These are phyloP conservation scores for Tetheella fluctuosa DNA, from an alignment of 2,888 invertebrate genomes.

Conservation along the genomic window DNA sequence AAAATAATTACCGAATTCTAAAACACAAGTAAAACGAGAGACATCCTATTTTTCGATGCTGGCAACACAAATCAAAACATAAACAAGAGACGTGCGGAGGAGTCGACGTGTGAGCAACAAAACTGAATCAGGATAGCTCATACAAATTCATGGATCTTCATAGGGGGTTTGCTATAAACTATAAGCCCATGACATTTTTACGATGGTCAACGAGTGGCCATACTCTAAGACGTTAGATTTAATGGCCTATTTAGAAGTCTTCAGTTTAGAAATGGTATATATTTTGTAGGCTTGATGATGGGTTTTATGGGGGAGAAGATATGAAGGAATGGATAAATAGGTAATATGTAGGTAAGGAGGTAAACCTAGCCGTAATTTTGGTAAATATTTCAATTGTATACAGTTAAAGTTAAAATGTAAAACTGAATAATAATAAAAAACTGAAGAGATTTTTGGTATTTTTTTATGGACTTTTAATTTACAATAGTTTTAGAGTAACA, in stretches of 20 bases:
- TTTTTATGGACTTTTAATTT: too few relatives aligned
- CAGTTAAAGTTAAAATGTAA: too few relatives aligned
- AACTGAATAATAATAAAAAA: too few relatives aligned
- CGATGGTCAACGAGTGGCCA: conserved; percentile 49
- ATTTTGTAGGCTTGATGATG: conserved; percentile 38
- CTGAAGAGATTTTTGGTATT: too few relatives aligned
- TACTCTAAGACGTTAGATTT: conserved; percentile 45
- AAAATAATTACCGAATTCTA: too few relatives aligned
- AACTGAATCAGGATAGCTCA: conserved; percentile 29
- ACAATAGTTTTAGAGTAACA: background rate
- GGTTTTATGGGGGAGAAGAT: background rate
- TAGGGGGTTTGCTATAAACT: conserved; percentile 54
- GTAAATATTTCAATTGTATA: too few relatives aligned
- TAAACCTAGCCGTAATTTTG: too few relatives aligned
- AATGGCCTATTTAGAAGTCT: conserved; percentile 62
- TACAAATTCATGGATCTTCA: conserved; percentile 49
- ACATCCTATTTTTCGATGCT: background rate
- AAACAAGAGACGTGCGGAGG: conserved; percentile 16
- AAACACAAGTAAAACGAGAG: too few relatives aligned
- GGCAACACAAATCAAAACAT: background rate
- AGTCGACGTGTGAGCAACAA: conserved; percentile 11
- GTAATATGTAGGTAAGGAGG: background rate
- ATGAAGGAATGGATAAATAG: background rate
- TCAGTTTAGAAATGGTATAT: conserved; percentile 43
- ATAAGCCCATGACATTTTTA: conserved; percentile 58